Conservation (phyloP, 2,888 invertebrate species). For the Pharmacophagus antenor region DNA sequence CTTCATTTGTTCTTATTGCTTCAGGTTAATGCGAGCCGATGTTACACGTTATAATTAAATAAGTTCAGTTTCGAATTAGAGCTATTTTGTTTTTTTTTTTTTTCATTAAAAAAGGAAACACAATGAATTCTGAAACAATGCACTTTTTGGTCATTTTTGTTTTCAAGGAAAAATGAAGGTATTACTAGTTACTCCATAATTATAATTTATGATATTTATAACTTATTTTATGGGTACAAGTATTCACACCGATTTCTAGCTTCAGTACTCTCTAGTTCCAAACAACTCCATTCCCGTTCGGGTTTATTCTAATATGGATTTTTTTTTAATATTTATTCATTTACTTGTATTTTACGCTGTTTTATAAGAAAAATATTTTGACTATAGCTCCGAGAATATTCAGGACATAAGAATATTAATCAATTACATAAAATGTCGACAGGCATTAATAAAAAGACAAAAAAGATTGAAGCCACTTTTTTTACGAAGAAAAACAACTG, state of each 20-base stretch:
- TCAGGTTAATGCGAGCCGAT: conserved; percentile 27
- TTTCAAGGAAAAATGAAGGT: neutral
- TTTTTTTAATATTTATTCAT: too few relatives aligned
- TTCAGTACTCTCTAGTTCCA: too few relatives aligned
- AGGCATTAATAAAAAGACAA: neutral
- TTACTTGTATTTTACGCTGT: too few relatives aligned
- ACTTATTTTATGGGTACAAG: too few relatives aligned
- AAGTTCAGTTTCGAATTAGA: neutral
- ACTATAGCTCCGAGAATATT: too few relatives aligned
- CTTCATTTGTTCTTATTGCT: conserved; percentile 40
- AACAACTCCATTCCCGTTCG: too few relatives aligned
- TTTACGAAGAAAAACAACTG: too few relatives aligned
- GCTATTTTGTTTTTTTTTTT: neutral
- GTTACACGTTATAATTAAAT: conserved; percentile 17
- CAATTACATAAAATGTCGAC: neutral
- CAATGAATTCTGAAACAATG: neutral
- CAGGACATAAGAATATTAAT: neutral
- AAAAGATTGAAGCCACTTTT: neutral
- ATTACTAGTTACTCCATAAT: too few relatives aligned
- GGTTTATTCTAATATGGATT: too few relatives aligned
- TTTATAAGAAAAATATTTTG: too few relatives aligned
- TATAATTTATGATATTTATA: too few relatives aligned
- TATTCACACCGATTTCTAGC: too few relatives aligned
- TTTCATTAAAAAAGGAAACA: neutral
- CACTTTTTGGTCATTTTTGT: neutral